A percentile compares a stretch with the other conserved stretches of the same genome.
phyloP scores from a whole-genome alignment of 2,797 vertebrate species.

The Silurus aristotelis region DNA sequence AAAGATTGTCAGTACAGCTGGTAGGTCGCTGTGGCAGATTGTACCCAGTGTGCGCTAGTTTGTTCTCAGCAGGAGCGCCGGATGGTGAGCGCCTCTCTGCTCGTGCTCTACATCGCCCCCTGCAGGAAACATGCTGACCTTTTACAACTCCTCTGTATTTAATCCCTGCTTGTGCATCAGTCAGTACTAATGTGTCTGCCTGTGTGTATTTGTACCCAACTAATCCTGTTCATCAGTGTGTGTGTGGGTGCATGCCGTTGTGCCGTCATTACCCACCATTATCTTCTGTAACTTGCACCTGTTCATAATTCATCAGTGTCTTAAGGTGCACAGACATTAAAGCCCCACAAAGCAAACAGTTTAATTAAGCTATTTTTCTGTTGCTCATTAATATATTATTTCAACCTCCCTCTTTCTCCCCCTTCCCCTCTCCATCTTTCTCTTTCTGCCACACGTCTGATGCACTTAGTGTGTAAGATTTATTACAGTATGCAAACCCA shows the following conservation, averaged over 20 bases:
- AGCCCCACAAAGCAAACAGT: constrained; percentile 39
- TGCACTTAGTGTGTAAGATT: constrained; percentile 2
- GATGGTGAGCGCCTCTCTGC: constrained; percentile 27
- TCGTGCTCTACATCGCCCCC: constrained; percentile 6
- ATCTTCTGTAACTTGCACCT: constrained; percentile 3
- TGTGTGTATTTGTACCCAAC: background rate
- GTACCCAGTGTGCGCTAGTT: constrained; percentile 20
- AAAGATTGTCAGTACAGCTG: background rate
- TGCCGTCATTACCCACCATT: background rate
- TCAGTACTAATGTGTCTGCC: background rate
- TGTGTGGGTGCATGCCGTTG: background rate
- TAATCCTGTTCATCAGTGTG: background rate
- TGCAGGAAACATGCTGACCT: background rate
- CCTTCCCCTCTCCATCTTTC: background rate
- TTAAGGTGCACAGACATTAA: background rate
- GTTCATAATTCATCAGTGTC: constrained; percentile 15
- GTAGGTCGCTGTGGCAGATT: constrained; percentile 27
- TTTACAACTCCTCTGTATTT: background rate
- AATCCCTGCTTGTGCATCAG: background rate
- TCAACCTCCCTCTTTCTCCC: background rate
- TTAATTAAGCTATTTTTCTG: constrained; percentile 35
- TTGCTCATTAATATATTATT: constrained; percentile 1
- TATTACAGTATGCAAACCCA: constrained; percentile 1
- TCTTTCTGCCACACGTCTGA: background rate
- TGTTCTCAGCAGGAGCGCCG: constrained; percentile 34